These are phyloP conservation scores for Stenoptilia bipunctidactyla DNA, from an alignment of 2,888 invertebrate species.

Conservation along the genomic window DNA sequence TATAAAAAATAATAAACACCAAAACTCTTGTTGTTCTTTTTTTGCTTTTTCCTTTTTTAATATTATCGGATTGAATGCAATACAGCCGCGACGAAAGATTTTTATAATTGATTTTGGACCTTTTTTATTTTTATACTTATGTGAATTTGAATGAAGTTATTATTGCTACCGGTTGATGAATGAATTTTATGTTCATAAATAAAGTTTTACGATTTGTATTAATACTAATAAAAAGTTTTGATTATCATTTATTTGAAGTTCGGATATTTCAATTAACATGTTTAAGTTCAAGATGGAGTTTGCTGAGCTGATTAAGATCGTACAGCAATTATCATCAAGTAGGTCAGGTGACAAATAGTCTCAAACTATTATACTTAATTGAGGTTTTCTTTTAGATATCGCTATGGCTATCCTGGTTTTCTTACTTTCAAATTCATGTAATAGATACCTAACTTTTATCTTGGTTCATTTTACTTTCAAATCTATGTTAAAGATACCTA, in stretches of 20 bases:
- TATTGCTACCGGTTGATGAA: slow-evolving; percentile 20
- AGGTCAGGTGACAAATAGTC: no score
- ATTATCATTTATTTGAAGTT: neutral
- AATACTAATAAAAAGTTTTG: neutral
- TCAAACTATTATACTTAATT: no score
- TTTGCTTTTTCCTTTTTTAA: slow-evolving; percentile 25
- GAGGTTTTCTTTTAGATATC: no score
- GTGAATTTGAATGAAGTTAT: slow-evolving; percentile 28
- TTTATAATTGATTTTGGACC: slow-evolving; percentile 32
- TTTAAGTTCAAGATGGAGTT: neutral
- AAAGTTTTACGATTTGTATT: neutral
- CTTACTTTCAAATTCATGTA: no score
- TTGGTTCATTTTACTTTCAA: no score
- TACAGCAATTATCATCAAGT: no score
- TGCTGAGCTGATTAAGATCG: no score
- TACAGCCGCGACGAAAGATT: slow-evolving; percentile 23
- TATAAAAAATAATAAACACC: slow-evolving; percentile 32
- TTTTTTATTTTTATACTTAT: slow-evolving; percentile 21
- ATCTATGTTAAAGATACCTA: no score
- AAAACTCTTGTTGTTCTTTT: slow-evolving; percentile 26
- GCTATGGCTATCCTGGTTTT: no score
- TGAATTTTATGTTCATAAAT: neutral
- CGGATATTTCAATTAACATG: no score
- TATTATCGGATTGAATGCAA: slow-evolving; percentile 30
- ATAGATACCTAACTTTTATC: no score